Evolutionary conservation across 2,888 invertebrate species (phyloP).

Genomic region (Phalera bucephala): DNA sequence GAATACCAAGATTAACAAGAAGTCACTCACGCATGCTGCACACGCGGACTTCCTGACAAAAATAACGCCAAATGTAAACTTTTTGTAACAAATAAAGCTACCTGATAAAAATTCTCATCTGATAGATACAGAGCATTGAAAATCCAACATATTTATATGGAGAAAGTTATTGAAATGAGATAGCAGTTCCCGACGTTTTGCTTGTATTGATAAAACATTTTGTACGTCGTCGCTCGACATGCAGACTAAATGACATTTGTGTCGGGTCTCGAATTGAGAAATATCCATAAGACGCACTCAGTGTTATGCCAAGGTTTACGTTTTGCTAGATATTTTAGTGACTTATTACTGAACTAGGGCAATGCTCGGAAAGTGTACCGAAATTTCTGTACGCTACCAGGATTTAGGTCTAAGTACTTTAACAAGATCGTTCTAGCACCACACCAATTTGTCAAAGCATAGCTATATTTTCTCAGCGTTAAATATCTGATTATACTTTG

Average conservation of each 20-base stretch:
- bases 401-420: slow-evolving; percentile 8
- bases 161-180: slow-evolving; percentile 23
- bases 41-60: slow-evolving; percentile 1
- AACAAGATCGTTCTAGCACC: slow-evolving; percentile 2
- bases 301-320: slow-evolving; percentile 4
- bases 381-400: slow-evolving; percentile 2
- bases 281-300: slow-evolving; percentile 4
- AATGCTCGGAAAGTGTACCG: slow-evolving; percentile 1
- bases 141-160: slow-evolving; percentile 8
- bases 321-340: slow-evolving; percentile 6
- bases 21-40: neutral
- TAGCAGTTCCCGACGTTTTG: slow-evolving; percentile 13
- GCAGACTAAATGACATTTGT: slow-evolving; percentile 21
- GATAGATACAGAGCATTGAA: slow-evolving; percentile 5
- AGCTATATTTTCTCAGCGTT: slow-evolving; percentile 1
- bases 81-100: slow-evolving; percentile 2
- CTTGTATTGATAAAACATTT: no score
- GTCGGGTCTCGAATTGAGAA: slow-evolving; percentile 5
- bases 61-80: neutral
- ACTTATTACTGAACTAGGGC: slow-evolving; percentile 7
- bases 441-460: neutral
- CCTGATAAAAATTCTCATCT: slow-evolving; percentile 9
- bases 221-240: slow-evolving; percentile 7
- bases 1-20: neutral
- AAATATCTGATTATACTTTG: slow-evolving; percentile 1